Percentiles rank a stretch among this genome's conserved stretches.
These are phyloP conservation scores for Caenorhabditis sp. DNA, from an alignment of 2,888 invertebrate genomes.

Conservation along the genomic window DNA sequence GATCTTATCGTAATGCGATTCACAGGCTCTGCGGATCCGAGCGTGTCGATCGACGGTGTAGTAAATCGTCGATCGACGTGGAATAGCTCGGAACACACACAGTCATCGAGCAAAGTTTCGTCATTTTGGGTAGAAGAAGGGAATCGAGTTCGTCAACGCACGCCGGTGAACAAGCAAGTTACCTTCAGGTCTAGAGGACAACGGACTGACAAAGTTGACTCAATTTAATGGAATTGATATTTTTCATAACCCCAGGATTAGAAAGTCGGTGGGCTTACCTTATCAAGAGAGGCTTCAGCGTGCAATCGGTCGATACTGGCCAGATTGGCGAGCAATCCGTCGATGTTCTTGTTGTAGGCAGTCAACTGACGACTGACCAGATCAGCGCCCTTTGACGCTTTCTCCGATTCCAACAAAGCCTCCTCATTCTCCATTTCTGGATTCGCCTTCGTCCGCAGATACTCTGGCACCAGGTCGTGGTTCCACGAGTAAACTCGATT, in stretches of 20 bases:
- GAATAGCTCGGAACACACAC: not conserved
- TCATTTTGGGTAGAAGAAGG: constrained; percentile 32
- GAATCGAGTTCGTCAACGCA: not conserved
- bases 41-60: constrained; percentile 37
- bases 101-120: constrained; percentile 29
- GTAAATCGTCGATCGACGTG: constrained; percentile 16
- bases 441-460: constrained; percentile 65
- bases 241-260: too few relatives aligned
- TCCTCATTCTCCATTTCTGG: constrained; percentile 63
- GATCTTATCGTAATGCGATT: constrained; percentile 57
- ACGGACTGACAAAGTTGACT: too few relatives aligned
- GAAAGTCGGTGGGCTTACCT: constrained; percentile 25
- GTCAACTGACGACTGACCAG: constrained; percentile 58
- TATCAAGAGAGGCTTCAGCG: constrained; percentile 37
- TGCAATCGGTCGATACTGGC: constrained; percentile 41
- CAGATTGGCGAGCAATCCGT: constrained; percentile 58
- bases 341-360: constrained; percentile 72
- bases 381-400: constrained; percentile 23
- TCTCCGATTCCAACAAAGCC: constrained; percentile 47
- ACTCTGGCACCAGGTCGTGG: constrained; percentile 76
- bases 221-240: too few relatives aligned
- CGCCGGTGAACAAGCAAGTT: too few relatives aligned
- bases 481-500: constrained; percentile 70
- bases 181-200: too few relatives aligned
- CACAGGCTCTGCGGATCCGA: constrained; percentile 27